Evolutionary conservation across 2,797 vertebrate species (phyloP).

Genomic region (Phaenicophaeus curvirostris): DNA sequence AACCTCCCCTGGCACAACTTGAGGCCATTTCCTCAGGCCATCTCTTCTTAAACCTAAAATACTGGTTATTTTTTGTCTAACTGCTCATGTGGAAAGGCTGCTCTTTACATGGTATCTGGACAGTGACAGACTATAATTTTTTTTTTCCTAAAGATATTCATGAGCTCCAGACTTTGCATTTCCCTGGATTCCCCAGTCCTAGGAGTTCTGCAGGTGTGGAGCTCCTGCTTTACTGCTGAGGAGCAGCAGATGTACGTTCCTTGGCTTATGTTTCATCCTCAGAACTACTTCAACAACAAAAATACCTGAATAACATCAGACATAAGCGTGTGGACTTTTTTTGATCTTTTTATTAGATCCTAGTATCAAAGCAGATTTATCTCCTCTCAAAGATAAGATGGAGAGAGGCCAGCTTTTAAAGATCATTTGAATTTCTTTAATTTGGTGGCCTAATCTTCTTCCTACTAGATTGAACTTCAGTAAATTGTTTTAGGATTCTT

Average conservation of each 20-base stretch:
- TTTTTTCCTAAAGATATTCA: background rate
- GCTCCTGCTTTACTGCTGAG: background rate
- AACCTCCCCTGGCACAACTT: no score
- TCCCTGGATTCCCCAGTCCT: background rate
- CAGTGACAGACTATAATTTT: background rate
- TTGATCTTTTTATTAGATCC: conserved; percentile 35
- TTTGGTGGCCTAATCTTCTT: conserved; percentile 31
- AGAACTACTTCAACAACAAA: background rate
- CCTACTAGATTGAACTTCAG: background rate
- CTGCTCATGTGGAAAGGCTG: background rate
- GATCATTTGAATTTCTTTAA: conserved; percentile 43
- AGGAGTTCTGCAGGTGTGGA: background rate
- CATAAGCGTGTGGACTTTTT: background rate
- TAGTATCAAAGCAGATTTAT: conserved; percentile 42
- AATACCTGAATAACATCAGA: background rate
- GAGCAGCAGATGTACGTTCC: background rate
- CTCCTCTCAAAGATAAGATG: background rate
- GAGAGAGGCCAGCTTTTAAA: conserved; percentile 10
- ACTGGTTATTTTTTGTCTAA: background rate
- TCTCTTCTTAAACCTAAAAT: background rate
- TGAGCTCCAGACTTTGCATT: background rate
- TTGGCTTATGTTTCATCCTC: background rate
- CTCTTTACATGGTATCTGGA: background rate
- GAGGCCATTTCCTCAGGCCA: background rate
- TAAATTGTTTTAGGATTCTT: conserved; percentile 22